A percentile compares a stretch with the other conserved stretches of the same genome.
Conservation (phyloP, 2,113 vertebrate species). For the Hyaena hyaena region DNA sequence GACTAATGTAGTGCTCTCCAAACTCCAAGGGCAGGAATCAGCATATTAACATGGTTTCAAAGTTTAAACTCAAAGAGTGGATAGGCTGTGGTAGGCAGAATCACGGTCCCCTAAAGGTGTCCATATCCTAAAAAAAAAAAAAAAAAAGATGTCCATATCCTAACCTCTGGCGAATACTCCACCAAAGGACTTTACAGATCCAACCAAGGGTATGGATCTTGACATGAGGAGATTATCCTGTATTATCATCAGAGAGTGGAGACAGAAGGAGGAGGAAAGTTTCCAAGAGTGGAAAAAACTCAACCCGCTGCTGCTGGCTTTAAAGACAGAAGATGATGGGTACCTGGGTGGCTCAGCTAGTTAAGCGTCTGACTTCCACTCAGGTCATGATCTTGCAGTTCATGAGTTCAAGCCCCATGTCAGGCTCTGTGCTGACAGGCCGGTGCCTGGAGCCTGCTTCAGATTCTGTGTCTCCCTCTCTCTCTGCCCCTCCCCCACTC, state of each 20-base stretch:
- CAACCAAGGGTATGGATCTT: not conserved
- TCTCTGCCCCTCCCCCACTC: too few species aligned
- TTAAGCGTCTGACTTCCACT: too few species aligned
- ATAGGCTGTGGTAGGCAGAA: not conserved
- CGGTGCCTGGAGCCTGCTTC: too few species aligned
- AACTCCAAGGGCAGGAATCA: not conserved
- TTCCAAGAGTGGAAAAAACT: not conserved
- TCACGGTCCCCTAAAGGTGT: not conserved
- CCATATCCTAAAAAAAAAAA: not conserved
- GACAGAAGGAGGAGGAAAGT: not conserved
- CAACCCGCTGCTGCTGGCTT: not conserved
- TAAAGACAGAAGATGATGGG: not conserved
- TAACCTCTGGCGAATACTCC: not conserved
- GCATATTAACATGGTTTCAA: not conserved
- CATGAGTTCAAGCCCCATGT: too few species aligned
- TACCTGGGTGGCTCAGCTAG: too few species aligned
- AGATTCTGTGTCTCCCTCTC: too few species aligned
- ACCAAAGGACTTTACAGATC: not conserved
- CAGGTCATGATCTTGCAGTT: too few species aligned
- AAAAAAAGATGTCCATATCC: not conserved
- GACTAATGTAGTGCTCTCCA: not conserved
- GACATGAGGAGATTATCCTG: not conserved
- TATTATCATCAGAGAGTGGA: not conserved
- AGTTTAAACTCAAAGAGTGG: not conserved
- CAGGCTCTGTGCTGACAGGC: too few species aligned